phyloP scores from a whole-genome alignment of 1,140 invertebrate species.

The Ostrea denselamellosa region DNA sequence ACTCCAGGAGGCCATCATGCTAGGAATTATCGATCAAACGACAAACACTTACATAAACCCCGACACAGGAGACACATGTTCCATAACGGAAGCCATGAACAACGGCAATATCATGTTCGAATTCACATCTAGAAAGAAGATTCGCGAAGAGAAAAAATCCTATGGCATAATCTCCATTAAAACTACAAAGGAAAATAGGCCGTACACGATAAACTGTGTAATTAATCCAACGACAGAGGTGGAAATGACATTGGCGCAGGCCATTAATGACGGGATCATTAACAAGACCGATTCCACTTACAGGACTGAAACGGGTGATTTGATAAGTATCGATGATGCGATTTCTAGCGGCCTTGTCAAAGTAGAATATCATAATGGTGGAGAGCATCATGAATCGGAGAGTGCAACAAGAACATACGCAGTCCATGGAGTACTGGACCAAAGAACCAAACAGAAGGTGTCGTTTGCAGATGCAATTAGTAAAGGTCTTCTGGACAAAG shows the following conservation, averaged over 20 bases:
- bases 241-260: slow-evolving; percentile 64
- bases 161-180: slow-evolving; percentile 77
- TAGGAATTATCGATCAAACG: slow-evolving; percentile 73
- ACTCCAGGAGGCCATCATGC: slow-evolving; percentile 71
- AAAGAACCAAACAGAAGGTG: slow-evolving; percentile 69
- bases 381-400: slow-evolving; percentile 58
- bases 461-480: slow-evolving; percentile 70
- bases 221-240: slow-evolving; percentile 69
- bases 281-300: slow-evolving; percentile 66
- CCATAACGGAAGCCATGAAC: slow-evolving; percentile 81
- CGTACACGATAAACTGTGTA: slow-evolving; percentile 71
- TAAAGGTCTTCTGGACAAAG: slow-evolving; percentile 69
- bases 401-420: slow-evolving; percentile 75
- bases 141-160: slow-evolving; percentile 71
- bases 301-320: slow-evolving; percentile 67
- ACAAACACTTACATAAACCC: slow-evolving; percentile 64
- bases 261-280: slow-evolving; percentile 64
- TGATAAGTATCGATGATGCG: slow-evolving; percentile 72
- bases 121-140: slow-evolving; percentile 70
- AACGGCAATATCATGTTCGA: slow-evolving; percentile 79
- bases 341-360: slow-evolving; percentile 72
- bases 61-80: slow-evolving; percentile 68
- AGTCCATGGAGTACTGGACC: slow-evolving; percentile 75
- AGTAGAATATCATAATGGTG: slow-evolving; percentile 70
- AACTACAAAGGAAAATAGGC: slow-evolving; percentile 70